Base-by-base conservation (phyloP, 2,797 vertebrate species). In the Sebastes baramenuke region DNA sequence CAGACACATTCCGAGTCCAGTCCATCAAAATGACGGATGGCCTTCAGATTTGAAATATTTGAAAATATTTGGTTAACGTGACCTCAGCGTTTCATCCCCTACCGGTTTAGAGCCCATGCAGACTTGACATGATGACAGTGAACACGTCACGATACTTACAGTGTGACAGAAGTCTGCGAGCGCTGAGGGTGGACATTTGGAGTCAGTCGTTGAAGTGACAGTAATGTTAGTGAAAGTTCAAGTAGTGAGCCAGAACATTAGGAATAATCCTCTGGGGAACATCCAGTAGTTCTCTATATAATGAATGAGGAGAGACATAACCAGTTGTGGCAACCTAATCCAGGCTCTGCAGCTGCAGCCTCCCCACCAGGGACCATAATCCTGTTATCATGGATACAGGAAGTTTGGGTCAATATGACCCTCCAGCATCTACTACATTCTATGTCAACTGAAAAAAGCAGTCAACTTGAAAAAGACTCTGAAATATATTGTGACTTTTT, bases 351-450 rank as follows among this genome's bases (percentile, higher is more conserved):
- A 72, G 32, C 85, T 78, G 62, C 70, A 85, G 81, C 60, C 75
- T 76, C 61, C 70, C 62, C 75, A 71, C 83, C 84, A 80, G 83
- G 79, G 79, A 75, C 79, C 56, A 74, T 92, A 89, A 92, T 91
- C 84, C 66, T 68, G 80, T 91, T 90, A 92, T 62, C 42, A 30
- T 67, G n/a, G 64, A 84, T 72, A 80, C 77, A 73, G 67, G 79
- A 87, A 85, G 69, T 86, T 83, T 77, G 79, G 81, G 67, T 85
- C 83, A 85, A 67, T 83, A 69, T 75, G 62, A 38, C n/a, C 46
- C 3, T 18, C 24, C 42, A 18, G 66, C 30, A 36, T 27, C 13
- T 27, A 29, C 56, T 29, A 32, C 29, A 20, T 20, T 30, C 16
- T 29, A 61, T 62, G 18, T 34, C 18, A 62, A 62, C 11, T 62